Evolutionary conservation across 2,888 invertebrate species (phyloP).

Genomic region (Mythimna ferrago): DNA sequence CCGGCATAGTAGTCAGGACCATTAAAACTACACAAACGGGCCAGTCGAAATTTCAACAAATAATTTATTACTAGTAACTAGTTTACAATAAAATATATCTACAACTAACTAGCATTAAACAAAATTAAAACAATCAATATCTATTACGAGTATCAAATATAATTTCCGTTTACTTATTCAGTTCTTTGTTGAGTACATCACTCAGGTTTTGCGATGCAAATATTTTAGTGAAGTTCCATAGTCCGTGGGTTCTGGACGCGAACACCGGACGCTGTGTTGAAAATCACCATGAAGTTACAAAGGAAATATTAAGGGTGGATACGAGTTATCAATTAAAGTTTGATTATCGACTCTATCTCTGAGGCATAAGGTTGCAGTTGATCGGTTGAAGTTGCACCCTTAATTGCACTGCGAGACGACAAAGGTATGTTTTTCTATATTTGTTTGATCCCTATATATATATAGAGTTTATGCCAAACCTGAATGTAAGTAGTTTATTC

Average conservation of each 20-base stretch:
- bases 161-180: no score
- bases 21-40: no score
- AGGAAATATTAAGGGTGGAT: not conserved
- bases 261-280: not conserved
- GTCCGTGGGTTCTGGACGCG: not conserved
- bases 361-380: not conserved
- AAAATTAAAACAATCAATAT: no score
- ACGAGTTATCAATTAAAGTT: not conserved
- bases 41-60: not conserved
- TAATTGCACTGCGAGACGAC: not conserved
- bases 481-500: no score
- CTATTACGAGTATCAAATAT: no score
- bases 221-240: not conserved
- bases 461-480: no score
- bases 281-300: not conserved
- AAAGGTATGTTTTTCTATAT: not conserved
- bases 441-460: not conserved
- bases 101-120: no score
- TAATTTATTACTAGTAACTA: not conserved
- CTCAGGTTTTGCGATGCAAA: not conserved
- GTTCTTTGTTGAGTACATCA: no score
- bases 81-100: no score
- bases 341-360: not conserved
- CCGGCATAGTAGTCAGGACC: no score
- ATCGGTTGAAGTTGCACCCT: not conserved